Base-by-base conservation (phyloP, 1,140 invertebrate genomes). In the Amyelois transitella region DNA sequence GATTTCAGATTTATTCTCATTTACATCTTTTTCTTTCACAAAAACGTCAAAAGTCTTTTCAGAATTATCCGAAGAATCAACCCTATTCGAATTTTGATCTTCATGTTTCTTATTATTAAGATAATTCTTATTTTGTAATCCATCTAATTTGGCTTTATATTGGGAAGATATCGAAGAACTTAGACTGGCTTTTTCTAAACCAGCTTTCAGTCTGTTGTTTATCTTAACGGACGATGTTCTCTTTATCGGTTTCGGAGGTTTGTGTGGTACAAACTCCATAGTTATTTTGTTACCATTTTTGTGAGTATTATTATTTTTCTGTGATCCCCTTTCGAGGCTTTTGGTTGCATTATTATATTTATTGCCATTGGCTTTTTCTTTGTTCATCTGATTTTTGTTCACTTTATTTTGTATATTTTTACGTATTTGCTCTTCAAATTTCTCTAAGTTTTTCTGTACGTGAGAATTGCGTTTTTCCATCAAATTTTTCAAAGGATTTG, bases 21-120 rank as follows among this genome's bases (percentile, higher is more conserved):
- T 90, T 7, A 89, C 79, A 20, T 91, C 90, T 63, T 90, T 91
- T 68, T 91, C 91, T 32, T 90, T 81, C 1, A 91, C 89, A 60
- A 89, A 91, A 67, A 91, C 87, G 48, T 91, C 89, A 57, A 91
- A 91, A 2, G 87, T 88, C 53, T 90, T 91, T 55, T 91, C 90
- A 6, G 73, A 72, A 10, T 60, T 75, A 24, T 88, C 86, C 8
- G 60, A 38, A 17, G 53, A 2, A 45, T 83, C 81, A 22, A 82
- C 58, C 38, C 69, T 64, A 55, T 86, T 88, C 0, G 75, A 86
- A 60, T 88, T 88, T 7, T 77, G 70, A 51, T 86, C 81, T 61
- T 77, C 78, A 38, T 74, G 63, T 54, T 80, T 84, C 56, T 79
- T 78, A 59, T 75, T 80, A 6, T 63, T 61, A 57, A 80, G 69